Evolutionary conservation across 2,797 vertebrate genomes (phyloP).

Genomic region (Pseudochaenichthys georgianus): DNA sequence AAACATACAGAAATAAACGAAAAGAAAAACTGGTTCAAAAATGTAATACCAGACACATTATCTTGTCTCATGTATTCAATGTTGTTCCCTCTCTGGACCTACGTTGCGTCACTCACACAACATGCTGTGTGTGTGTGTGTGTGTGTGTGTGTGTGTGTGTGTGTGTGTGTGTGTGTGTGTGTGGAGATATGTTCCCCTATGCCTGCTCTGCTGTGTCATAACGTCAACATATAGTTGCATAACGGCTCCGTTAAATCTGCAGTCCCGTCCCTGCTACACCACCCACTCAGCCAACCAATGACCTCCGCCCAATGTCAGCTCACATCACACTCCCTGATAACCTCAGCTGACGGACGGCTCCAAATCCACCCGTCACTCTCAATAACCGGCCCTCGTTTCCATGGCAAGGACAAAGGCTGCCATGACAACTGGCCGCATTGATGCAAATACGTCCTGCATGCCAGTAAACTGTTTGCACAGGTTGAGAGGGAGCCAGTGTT

Average conservation of each 20-base stretch:
- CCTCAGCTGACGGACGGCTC: conserved; percentile 57
- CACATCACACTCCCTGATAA: conserved; percentile 52
- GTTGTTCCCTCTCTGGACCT: conserved; percentile 4
- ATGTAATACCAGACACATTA: not conserved
- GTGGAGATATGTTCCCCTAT: not conserved
- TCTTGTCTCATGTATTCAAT: conserved; percentile 6
- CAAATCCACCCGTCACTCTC: conserved; percentile 60
- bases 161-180: too few relatives aligned
- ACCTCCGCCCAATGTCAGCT: conserved; percentile 53
- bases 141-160: not conserved
- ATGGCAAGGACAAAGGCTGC: conserved; percentile 54
- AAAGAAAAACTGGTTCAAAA: not conserved
- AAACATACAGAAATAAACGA: not conserved
- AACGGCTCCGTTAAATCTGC: conserved; percentile 33
- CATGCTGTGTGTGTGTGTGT: not conserved
- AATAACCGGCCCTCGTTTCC: conserved; percentile 53
- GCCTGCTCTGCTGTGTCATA: not conserved
- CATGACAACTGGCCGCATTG: conserved; percentile 59
- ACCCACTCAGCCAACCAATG: conserved; percentile 9
- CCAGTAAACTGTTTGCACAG: conserved; percentile 29
- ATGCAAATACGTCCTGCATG: conserved; percentile 44
- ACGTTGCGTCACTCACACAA: conserved; percentile 33
- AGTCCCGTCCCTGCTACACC: not conserved
- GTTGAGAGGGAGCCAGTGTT: not conserved
- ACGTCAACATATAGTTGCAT: conserved; percentile 13